Percentiles rank a stretch among this genome's conserved stretches.
phyloP scores from a whole-genome alignment of 2,113 vertebrate species.

The Eulemur rufifrons region DNA sequence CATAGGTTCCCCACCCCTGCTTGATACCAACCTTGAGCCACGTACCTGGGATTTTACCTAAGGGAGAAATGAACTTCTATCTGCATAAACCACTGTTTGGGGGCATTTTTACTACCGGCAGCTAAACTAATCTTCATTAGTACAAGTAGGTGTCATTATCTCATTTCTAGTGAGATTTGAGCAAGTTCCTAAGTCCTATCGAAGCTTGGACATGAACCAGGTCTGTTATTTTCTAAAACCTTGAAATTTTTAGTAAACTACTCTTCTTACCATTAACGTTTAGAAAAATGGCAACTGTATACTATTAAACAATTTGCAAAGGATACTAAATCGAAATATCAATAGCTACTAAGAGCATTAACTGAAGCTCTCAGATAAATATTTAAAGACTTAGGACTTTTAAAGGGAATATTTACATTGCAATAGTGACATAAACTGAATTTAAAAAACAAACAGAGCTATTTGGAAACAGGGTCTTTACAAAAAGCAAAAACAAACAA shows the following conservation, averaged over 20 bases:
- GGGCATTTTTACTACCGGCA: neutral
- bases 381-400: neutral
- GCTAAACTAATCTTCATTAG: neutral
- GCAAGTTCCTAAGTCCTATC: neutral
- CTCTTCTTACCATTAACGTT: neutral
- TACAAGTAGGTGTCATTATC: neutral
- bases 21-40: neutral
- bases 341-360: neutral
- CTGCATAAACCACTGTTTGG: neutral
- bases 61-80: neutral
- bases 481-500: too few relatives aligned
- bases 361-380: slow-evolving; percentile 5
- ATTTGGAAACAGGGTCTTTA: too few relatives aligned
- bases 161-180: neutral
- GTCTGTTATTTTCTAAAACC: neutral
- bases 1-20: too few relatives aligned
- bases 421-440: neutral
- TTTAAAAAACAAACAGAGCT: neutral
- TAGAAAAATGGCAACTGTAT: neutral
- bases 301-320: neutral
- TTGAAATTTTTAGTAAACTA: slow-evolving; percentile 32
- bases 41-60: neutral
- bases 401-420: neutral
- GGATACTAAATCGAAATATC: neutral
- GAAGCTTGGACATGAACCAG: neutral